phyloP scores from a whole-genome alignment of 2,113 vertebrate species.

The Urocitellus parryii region DNA sequence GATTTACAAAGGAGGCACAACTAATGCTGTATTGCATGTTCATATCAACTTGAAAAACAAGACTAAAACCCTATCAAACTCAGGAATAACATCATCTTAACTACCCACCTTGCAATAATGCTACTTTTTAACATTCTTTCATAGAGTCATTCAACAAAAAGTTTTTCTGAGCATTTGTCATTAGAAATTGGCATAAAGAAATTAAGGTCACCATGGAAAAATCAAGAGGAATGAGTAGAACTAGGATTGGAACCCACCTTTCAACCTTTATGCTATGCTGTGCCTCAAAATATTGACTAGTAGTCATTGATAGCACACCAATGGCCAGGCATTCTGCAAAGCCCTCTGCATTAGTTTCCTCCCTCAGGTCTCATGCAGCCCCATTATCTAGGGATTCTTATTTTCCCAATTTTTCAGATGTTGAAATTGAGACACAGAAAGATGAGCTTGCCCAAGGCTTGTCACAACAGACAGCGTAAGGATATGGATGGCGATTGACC shows the following conservation, averaged over 20 bases:
- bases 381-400: not conserved
- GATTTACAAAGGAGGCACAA: not conserved
- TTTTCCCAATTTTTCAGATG: not conserved
- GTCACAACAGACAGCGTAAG: not conserved
- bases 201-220: not conserved
- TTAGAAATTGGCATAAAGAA: not conserved
- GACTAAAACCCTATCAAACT: not conserved
- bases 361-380: not conserved
- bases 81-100: not conserved
- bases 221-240: not conserved
- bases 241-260: not conserved
- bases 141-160: not conserved
- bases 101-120: not conserved
- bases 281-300: not conserved
- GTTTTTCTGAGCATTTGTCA: not conserved
- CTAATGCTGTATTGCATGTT: not conserved
- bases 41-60: not conserved
- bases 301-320: conserved; percentile 4
- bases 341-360: not conserved
- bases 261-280: not conserved
- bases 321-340: not conserved
- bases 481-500: not conserved
- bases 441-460: not conserved
- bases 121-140: not conserved
- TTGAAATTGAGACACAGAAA: not conserved